Percentiles rank a stretch among this genome's conserved stretches.
phyloP scores from a whole-genome alignment of 2,888 invertebrate species.

The Drosophila paramelanica region DNA sequence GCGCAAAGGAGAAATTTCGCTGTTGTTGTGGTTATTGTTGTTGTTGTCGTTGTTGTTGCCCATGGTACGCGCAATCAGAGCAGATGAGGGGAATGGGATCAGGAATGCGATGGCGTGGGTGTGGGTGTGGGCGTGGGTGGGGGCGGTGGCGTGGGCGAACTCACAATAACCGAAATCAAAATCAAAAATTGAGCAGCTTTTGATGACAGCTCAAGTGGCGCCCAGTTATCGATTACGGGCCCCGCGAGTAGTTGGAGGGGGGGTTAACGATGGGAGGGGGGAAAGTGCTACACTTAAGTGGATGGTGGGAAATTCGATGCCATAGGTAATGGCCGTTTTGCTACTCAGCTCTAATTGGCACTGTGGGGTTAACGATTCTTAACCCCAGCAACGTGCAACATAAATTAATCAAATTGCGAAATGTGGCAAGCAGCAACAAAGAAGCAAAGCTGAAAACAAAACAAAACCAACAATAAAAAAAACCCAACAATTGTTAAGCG shows the following conservation, averaged over 20 bases:
- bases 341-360: conserved; percentile 50
- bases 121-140: background rate
- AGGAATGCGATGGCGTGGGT: background rate
- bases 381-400: conserved; percentile 59
- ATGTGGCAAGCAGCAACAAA: conserved; percentile 37
- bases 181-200: conserved; percentile 82
- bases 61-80: conserved; percentile 62
- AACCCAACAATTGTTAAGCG: conserved; percentile 38
- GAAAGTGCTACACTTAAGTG: too few species aligned
- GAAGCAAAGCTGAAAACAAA: conserved; percentile 1
- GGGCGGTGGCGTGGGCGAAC: conserved; percentile 8
- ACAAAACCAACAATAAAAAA: conserved; percentile 4
- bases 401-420: conserved; percentile 76
- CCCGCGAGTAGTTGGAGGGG: background rate
- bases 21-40: conserved; percentile 16
- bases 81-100: background rate
- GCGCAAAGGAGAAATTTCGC: conserved; percentile 66
- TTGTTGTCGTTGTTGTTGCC: conserved; percentile 26
- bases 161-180: conserved; percentile 73
- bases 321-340: conserved; percentile 22
- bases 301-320: too few species aligned
- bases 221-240: conserved; percentile 70
- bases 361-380: conserved; percentile 46
- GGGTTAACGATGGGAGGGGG: background rate
- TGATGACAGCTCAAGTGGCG: conserved; percentile 79